Evolutionary conservation across 2,797 vertebrate genomes (phyloP).

Genomic region (Nasua narica): DNA sequence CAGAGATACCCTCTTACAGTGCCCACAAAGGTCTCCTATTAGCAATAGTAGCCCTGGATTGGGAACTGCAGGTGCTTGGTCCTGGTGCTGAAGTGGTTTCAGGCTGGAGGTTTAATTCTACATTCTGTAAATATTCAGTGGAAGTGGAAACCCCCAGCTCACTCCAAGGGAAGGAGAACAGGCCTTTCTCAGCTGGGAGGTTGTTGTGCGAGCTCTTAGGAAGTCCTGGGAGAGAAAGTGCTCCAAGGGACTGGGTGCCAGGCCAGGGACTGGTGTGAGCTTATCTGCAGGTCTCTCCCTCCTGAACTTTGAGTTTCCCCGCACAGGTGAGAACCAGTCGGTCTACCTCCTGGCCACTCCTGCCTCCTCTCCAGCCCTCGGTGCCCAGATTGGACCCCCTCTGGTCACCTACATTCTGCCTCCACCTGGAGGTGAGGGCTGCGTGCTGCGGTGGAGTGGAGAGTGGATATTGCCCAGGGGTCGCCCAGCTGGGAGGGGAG

Average conservation of each 20-base stretch:
- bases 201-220: background rate
- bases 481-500: background rate
- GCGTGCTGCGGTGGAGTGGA: fast-evolving
- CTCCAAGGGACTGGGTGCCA: background rate
- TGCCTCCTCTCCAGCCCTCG: fast-evolving
- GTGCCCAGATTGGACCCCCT: background rate
- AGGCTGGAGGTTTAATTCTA: background rate
- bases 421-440: conserved; percentile 55
- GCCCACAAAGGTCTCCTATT: too few species aligned
- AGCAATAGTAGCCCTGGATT: background rate
- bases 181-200: background rate
- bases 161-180: background rate
- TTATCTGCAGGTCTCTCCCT: background rate
- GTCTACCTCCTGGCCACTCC: background rate
- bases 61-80: background rate
- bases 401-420: conserved; percentile 72
- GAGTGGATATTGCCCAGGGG: fast-evolving
- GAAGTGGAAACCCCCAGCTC: background rate
- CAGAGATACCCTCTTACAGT: background rate
- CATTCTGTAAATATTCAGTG: background rate
- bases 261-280: background rate
- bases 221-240: background rate
- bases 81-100: background rate
- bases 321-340: conserved; percentile 67
- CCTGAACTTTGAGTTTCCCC: background rate